phyloP scores from a whole-genome alignment of 1,140 invertebrate genomes.

The Tetraneura akinire region DNA sequence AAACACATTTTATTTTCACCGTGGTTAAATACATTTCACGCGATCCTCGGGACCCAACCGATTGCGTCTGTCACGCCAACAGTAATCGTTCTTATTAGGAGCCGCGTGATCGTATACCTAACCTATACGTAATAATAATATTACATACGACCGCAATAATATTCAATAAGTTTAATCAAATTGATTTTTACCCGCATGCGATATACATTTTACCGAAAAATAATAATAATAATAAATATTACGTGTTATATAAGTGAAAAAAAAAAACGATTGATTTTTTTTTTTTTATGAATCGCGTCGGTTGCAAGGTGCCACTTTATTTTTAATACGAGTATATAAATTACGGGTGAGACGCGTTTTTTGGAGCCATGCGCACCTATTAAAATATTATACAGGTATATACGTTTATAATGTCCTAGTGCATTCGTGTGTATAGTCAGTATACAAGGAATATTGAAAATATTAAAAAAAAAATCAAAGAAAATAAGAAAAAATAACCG shows the following conservation, averaged over 20 bases:
- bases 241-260: no score
- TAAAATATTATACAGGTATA: neutral
- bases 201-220: constrained; percentile 13
- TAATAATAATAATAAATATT: neutral
- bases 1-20: neutral
- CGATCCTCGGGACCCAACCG: constrained; percentile 20
- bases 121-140: no score
- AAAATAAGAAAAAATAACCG: no score
- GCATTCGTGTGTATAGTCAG: no score
- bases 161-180: constrained; percentile 40
- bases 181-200: constrained; percentile 38
- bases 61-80: constrained; percentile 24
- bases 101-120: no score
- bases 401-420: no score
- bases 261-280: constrained; percentile 14
- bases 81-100: constrained; percentile 33
- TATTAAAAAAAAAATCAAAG: no score
- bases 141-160: constrained; percentile 13
- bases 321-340: constrained; percentile 7
- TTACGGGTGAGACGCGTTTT: constrained; percentile 19
- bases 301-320: constrained; percentile 36
- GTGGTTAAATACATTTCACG: constrained; percentile 19
- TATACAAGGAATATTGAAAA: no score
- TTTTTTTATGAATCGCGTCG: neutral
- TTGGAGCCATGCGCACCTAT: constrained; percentile 3